Percentiles rank a stretch among this genome's conserved stretches.
These are phyloP conservation scores for Amiota communis DNA, from an alignment of 2,888 invertebrate species.

Conservation along the genomic window DNA sequence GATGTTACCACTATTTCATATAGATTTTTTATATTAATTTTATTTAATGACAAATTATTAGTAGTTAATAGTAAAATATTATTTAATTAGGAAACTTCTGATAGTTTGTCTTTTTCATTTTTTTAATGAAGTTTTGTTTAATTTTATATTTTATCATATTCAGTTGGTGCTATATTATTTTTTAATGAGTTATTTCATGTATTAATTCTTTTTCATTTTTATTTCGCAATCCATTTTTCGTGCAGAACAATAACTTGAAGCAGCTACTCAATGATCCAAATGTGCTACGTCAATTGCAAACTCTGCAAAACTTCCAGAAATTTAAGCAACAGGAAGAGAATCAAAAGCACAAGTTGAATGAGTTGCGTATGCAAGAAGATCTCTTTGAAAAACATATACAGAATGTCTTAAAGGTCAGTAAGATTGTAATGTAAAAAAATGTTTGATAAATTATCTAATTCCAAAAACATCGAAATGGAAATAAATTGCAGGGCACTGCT, in stretches of 20 bases:
- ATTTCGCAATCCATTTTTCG: constrained; percentile 2
- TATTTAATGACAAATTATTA: constrained; percentile 24
- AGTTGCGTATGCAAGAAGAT: constrained; percentile 83
- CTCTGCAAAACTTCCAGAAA: constrained; percentile 76
- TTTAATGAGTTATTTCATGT: constrained; percentile 12
- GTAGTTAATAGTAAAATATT: background rate
- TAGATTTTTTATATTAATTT: background rate
- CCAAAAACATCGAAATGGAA: background rate
- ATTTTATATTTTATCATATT: background rate
- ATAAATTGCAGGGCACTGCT: constrained; percentile 70
- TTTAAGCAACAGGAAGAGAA: constrained; percentile 78
- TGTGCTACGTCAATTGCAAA: constrained; percentile 91
- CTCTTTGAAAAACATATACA: constrained; percentile 84
- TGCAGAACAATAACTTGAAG: constrained; percentile 72
- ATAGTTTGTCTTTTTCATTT: background rate
- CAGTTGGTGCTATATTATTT: background rate
- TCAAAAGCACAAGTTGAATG: constrained; percentile 79
- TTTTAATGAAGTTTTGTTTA: constrained; percentile 5
- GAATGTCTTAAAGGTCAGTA: constrained; percentile 79
- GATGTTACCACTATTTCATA: background rate
- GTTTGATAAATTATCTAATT: background rate
- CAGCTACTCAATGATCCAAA: constrained; percentile 84
- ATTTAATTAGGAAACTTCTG: background rate
- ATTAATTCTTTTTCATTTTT: constrained; percentile 8
- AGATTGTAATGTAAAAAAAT: background rate